Evolutionary conservation across 2,888 invertebrate genomes (phyloP).

Genomic region (Isotomurus palustris): DNA sequence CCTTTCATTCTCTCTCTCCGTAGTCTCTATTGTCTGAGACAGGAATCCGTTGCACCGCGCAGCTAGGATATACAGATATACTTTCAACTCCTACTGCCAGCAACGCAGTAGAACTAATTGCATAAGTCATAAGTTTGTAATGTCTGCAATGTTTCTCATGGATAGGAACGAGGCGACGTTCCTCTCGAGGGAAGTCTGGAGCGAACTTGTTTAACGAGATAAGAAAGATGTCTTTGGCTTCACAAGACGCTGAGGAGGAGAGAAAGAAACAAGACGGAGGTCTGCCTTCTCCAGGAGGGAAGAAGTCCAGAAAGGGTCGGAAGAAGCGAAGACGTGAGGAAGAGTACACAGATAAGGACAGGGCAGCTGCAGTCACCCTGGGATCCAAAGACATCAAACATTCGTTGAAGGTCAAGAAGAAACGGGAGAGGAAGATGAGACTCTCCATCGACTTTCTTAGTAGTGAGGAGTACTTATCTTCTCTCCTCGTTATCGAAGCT

Average conservation of each 20-base stretch:
- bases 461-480: conserved; percentile 44
- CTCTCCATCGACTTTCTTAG: conserved; percentile 39
- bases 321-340: conserved; percentile 57
- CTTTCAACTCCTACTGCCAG: too few relatives aligned
- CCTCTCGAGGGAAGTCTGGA: not conserved
- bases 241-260: conserved; percentile 41
- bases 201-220: conserved; percentile 38
- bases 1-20: not conserved
- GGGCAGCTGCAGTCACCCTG: conserved; percentile 82
- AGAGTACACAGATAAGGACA: conserved; percentile 81
- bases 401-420: conserved; percentile 71
- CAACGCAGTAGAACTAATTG: too few relatives aligned
- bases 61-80: too few relatives aligned
- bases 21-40: too few relatives aligned
- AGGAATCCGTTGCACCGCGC: too few relatives aligned
- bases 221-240: conserved; percentile 45
- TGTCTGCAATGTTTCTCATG: too few relatives aligned
- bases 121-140: too few relatives aligned
- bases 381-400: conserved; percentile 83
- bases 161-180: too few relatives aligned
- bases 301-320: conserved; percentile 23
- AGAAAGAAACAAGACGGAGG: conserved; percentile 26
- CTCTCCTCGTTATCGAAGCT: conserved; percentile 41
- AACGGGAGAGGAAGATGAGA: conserved; percentile 52
- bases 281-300: conserved; percentile 9